Base-by-base conservation (phyloP, 30 jellyfish, hydroid and myxozoan genomes). In the Cassiopea xamachana region DNA sequence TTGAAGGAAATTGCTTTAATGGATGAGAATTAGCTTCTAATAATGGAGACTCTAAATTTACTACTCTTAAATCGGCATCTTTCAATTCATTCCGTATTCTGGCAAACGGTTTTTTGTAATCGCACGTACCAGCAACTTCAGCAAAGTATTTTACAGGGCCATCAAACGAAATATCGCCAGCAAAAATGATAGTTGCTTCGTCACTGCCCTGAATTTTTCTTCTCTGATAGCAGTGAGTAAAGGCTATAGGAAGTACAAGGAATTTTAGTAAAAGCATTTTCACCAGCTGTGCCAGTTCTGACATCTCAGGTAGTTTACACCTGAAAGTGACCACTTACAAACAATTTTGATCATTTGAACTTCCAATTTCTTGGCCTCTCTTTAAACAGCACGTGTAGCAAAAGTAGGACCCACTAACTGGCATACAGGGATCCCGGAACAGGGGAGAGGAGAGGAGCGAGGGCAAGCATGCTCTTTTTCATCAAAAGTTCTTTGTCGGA, bases 71-170 rank as follows among this genome's bases (percentile, higher is more conserved):
- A 68, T 88, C 95, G 0, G 95, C 95, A 19, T 88, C 91, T 3
- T 68, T 19, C 46, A 88, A 47, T 13, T 8, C 47, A 9, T 0
- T 69, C n/a, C 43, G 67, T 1, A 88, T 46, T 49, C 69, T 69
- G 2, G 46, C 69, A 48, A 88, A 88, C 1, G 88, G 95, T 7
- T 1, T 59, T 48, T 48, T 61, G 59, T 88, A 88, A 48, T 88
- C 91, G 79, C 95, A 88, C 15, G 90, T 48, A 45, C 79, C 48
- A n/a, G 55, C 83, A 27, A 49, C 78, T 49, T 84, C 92, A 16
- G 79, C 91, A 69, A 88, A 79, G 68, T 79, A 79, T 62, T 79
- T 67, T 10, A 88, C 85, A 2, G 95, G 90, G 15, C 95, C 95
- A 44, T 67, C 83, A 64, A 88, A 77, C 44, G 90, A 5, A 47